phyloP scores from a whole-genome alignment of 2,888 invertebrate species.

The Tuberolachnus salignus region DNA sequence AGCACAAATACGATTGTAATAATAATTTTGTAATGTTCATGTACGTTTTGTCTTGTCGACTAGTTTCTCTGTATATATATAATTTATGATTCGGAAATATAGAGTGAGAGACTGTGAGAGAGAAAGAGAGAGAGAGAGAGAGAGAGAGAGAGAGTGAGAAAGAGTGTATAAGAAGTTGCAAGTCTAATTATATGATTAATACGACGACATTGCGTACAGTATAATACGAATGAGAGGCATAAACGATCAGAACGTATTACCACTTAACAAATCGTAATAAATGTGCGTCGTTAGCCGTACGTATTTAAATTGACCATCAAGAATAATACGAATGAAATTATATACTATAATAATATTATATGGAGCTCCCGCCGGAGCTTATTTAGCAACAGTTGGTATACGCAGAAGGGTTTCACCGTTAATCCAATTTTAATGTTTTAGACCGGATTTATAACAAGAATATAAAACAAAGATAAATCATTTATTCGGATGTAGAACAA shows the following conservation, averaged over 20 bases:
- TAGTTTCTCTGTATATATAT: neutral
- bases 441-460: neutral
- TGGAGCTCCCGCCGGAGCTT: neutral
- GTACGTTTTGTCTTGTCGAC: neutral
- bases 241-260: slow-evolving; percentile 31
- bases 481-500: too few species aligned
- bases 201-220: slow-evolving; percentile 1
- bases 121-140: slow-evolving; percentile 7
- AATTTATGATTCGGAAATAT: slow-evolving; percentile 1
- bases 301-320: slow-evolving; percentile 23
- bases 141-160: neutral
- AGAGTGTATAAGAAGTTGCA: neutral
- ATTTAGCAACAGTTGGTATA: slow-evolving; percentile 1
- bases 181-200: slow-evolving; percentile 40
- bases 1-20: slow-evolving; percentile 8
- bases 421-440: slow-evolving; percentile 9
- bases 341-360: neutral
- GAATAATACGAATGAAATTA: slow-evolving; percentile 18
- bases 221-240: slow-evolving; percentile 12
- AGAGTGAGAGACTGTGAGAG: neutral
- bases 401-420: neutral
- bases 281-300: slow-evolving; percentile 25
- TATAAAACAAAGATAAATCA: too few species aligned
- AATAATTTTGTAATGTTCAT: neutral
- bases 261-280: slow-evolving; percentile 48